Evolutionary conservation across 2,797 vertebrate genomes (phyloP).

Genomic region (Sardinella longiceps): DNA sequence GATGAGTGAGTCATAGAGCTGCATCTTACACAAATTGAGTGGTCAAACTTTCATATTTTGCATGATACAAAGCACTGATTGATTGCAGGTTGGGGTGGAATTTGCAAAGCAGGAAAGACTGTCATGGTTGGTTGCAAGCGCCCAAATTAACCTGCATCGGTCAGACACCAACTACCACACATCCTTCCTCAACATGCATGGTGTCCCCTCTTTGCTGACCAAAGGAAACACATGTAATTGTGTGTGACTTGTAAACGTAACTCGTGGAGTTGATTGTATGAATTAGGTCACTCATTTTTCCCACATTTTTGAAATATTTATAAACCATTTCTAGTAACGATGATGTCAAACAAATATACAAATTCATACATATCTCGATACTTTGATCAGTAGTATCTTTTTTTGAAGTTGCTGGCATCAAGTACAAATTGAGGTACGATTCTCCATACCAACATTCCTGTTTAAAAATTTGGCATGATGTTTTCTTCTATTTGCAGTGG

Average conservation of each 20-base stretch:
- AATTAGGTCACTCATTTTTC: too few relatives aligned
- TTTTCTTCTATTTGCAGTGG: neutral
- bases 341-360: too few relatives aligned
- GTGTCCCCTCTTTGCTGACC: neutral
- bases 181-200: neutral
- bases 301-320: too few relatives aligned
- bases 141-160: neutral
- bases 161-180: neutral
- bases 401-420: too few relatives aligned
- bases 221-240: neutral
- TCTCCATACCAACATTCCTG: too few relatives aligned
- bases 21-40: neutral
- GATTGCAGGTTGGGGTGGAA: neutral
- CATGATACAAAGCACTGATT: neutral
- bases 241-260: neutral
- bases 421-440: too few relatives aligned
- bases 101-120: constrained; percentile 11
- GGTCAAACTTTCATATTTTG: neutral
- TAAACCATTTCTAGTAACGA: too few relatives aligned
- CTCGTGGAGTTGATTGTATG: neutral
- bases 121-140: neutral
- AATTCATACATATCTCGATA: too few relatives aligned
- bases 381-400: too few relatives aligned
- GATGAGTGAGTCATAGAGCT: neutral
- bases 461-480: too few relatives aligned